Evolutionary conservation across 2,888 invertebrate species (phyloP).

Genomic region (Baronia brevicornis): DNA sequence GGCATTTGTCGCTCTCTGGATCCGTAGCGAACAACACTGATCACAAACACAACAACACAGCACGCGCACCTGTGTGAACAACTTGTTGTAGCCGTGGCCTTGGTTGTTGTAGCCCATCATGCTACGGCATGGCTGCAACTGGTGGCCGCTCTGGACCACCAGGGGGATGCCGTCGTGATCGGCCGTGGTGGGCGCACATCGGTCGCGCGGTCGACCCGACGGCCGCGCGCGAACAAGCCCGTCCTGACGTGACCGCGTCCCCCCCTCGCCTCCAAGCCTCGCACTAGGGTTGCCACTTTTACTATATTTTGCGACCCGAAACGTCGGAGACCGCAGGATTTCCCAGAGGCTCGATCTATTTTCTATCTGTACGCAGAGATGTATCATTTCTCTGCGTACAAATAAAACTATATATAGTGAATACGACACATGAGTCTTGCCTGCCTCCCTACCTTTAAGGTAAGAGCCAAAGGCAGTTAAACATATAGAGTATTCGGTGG

Average conservation of each 20-base stretch:
- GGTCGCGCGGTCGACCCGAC: slow-evolving; percentile 39
- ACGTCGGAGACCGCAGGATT: background rate
- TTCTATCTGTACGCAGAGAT: no score
- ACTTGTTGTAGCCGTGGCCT: slow-evolving; percentile 87
- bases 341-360: no score
- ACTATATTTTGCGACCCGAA: background rate
- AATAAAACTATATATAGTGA: no score
- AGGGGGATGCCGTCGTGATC: slow-evolving; percentile 69
- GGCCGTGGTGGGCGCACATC: slow-evolving; percentile 56
- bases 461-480: no score
- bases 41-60: no score
- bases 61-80: slow-evolving; percentile 84
- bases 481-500: no score
- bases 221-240: slow-evolving; percentile 41
- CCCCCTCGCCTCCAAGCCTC: slow-evolving; percentile 11
- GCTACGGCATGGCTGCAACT: slow-evolving; percentile 76
- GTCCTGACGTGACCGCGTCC: slow-evolving; percentile 15
- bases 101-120: slow-evolving; percentile 87
- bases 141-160: slow-evolving; percentile 70
- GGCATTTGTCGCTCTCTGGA: no score
- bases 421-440: no score
- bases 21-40: no score
- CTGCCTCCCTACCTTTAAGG: no score
- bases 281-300: slow-evolving; percentile 3
- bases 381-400: no score